Conservation (phyloP, 2,113 vertebrate genomes). For the Arvicanthis niloticus region DNA sequence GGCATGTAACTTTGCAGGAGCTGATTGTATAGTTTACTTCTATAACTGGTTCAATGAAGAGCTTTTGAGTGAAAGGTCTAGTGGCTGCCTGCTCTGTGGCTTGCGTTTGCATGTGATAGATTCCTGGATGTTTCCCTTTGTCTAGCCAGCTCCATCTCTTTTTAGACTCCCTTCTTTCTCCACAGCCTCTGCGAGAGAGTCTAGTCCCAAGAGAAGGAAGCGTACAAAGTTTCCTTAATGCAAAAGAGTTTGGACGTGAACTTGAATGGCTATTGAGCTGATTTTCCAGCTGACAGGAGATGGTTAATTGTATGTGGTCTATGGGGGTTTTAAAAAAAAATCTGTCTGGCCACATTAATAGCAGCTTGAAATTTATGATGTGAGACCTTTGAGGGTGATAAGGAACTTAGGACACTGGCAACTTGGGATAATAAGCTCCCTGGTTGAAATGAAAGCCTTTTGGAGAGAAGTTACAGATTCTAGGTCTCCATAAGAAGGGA, state of each 20-base stretch:
- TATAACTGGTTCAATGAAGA: neutral
- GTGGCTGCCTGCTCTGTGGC: neutral
- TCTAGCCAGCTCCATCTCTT: neutral
- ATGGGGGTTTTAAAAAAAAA: constrained; percentile 83
- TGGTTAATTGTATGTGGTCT: constrained; percentile 87
- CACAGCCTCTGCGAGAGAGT: neutral
- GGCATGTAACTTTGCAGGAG: neutral
- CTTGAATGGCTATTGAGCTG: constrained; percentile 84
- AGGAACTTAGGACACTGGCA: constrained; percentile 72
- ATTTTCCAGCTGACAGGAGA: constrained; percentile 89
- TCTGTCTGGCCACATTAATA: constrained; percentile 86
- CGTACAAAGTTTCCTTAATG: constrained; percentile 64
- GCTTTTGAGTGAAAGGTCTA: neutral
- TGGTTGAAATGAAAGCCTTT: constrained; percentile 59
- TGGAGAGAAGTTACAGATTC: neutral
- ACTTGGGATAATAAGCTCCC: constrained; percentile 71
- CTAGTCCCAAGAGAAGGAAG: constrained; percentile 15
- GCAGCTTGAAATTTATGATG: constrained; percentile 84
- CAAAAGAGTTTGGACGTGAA: constrained; percentile 77
- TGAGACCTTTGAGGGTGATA: constrained; percentile 81
- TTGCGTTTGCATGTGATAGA: neutral
- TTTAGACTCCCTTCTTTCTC: neutral
- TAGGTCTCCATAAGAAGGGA: neutral
- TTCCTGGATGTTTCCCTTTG: neutral
- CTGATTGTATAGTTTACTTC: neutral